Percentiles rank a stretch among this genome's conserved stretches.
Evolutionary conservation across 2,888 invertebrate species (phyloP).

Genomic region (Drosophila heteroneura): DNA sequence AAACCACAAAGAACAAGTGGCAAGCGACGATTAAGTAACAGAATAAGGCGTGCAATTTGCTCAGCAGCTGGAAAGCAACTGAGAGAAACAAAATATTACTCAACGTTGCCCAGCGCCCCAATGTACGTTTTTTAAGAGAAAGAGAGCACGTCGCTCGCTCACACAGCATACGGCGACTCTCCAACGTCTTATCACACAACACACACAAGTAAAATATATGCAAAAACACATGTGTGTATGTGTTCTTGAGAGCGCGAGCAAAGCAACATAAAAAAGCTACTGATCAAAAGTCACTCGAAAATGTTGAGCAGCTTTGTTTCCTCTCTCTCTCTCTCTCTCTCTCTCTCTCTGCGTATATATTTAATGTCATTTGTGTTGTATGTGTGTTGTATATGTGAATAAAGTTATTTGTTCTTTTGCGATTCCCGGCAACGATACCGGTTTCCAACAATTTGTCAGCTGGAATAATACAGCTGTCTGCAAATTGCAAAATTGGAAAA

Average conservation of each 20-base stretch:
- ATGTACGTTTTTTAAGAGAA: not conserved
- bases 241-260: not conserved
- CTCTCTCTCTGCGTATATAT: not conserved
- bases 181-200: constrained; percentile 5
- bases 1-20: constrained; percentile 1
- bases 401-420: constrained; percentile 6
- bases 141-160: not conserved
- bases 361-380: not conserved
- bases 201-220: not conserved
- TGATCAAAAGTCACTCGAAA: constrained; percentile 19
- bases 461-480: constrained; percentile 24
- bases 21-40: not conserved
- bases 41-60: constrained; percentile 39
- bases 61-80: constrained; percentile 47
- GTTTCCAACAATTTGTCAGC: constrained; percentile 38
- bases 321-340: not conserved
- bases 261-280: constrained; percentile 11
- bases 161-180: not conserved
- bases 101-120: not conserved
- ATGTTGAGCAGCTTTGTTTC: not conserved
- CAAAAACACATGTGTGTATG: not conserved
- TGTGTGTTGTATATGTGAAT: not conserved
- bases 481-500: constrained; percentile 8
- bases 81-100: constrained; percentile 15
- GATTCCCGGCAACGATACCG: constrained; percentile 8